These are phyloP conservation scores for Tuta absoluta DNA, from an alignment of 2,888 invertebrate species.

Conservation along the genomic window DNA sequence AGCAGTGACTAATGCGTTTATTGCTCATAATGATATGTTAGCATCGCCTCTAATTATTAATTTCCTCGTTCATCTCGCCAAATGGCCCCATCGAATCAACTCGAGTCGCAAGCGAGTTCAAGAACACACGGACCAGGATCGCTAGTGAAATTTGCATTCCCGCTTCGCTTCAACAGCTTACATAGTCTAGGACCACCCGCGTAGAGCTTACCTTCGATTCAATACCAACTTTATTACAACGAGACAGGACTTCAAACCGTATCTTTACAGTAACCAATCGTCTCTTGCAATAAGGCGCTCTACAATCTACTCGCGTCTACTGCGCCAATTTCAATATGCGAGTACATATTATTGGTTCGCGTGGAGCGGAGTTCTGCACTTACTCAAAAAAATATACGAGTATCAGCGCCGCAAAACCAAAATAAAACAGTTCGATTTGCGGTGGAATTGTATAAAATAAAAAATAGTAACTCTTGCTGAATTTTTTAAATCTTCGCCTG, in stretches of 20 bases:
- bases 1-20: constrained; percentile 11
- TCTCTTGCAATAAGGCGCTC: constrained; percentile 64
- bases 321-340: constrained; percentile 63
- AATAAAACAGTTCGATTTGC: constrained; percentile 51
- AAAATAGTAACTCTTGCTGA: constrained; percentile 46
- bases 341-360: constrained; percentile 53
- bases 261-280: constrained; percentile 44
- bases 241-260: constrained; percentile 61
- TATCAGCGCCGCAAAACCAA: constrained; percentile 45
- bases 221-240: constrained; percentile 71
- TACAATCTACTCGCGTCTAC: constrained; percentile 64
- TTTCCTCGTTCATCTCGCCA: constrained; percentile 50
- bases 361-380: constrained; percentile 28
- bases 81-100: constrained; percentile 47
- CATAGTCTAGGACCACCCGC: constrained; percentile 78
- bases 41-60: constrained; percentile 42
- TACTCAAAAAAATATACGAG: constrained; percentile 26
- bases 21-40: constrained; percentile 26
- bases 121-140: constrained; percentile 60
- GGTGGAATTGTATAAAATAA: constrained; percentile 44
- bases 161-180: constrained; percentile 68
- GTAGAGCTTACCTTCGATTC: constrained; percentile 57
- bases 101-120: constrained; percentile 55
- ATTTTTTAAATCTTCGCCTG: constrained; percentile 61
- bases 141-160: constrained; percentile 77